These are phyloP conservation scores for Hylia prasina DNA, from an alignment of 2,113 vertebrate genomes.

Conservation along the genomic window DNA sequence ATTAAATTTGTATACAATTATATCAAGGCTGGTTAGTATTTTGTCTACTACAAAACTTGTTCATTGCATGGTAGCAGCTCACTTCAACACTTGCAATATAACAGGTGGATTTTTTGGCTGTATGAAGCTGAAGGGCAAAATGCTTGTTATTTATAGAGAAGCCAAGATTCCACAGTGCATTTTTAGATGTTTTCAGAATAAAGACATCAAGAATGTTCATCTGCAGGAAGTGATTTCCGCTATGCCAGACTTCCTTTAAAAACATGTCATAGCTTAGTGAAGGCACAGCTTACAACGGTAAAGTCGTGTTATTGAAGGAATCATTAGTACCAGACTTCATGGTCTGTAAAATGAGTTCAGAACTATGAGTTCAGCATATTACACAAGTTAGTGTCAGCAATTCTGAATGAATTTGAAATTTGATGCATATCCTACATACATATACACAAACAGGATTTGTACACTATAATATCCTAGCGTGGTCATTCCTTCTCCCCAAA, in stretches of 20 bases:
- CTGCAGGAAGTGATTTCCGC: not conserved
- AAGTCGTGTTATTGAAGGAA: not conserved
- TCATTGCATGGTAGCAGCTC: not conserved
- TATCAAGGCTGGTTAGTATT: not conserved
- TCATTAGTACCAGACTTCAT: not conserved
- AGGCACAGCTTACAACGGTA: not conserved
- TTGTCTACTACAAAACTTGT: not conserved
- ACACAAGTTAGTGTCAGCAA: not conserved
- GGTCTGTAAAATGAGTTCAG: not conserved
- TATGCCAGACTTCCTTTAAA: not conserved
- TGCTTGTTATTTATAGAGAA: not conserved
- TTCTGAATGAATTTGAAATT: not conserved
- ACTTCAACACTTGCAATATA: not conserved
- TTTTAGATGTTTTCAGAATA: not conserved
- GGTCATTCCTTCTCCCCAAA: not conserved
- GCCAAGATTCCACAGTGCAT: not conserved
- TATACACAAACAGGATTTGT: not conserved
- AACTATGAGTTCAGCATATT: not conserved
- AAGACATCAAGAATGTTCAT: not conserved
- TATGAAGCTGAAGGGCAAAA: not conserved
- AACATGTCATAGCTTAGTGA: not conserved
- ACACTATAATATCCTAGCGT: not conserved
- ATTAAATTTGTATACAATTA: not conserved
- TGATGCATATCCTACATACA: not conserved
- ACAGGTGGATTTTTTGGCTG: not conserved